These are phyloP conservation scores for Ormyrus thymus DNA, from an alignment of 2,888 invertebrate species.

Conservation along the genomic window DNA sequence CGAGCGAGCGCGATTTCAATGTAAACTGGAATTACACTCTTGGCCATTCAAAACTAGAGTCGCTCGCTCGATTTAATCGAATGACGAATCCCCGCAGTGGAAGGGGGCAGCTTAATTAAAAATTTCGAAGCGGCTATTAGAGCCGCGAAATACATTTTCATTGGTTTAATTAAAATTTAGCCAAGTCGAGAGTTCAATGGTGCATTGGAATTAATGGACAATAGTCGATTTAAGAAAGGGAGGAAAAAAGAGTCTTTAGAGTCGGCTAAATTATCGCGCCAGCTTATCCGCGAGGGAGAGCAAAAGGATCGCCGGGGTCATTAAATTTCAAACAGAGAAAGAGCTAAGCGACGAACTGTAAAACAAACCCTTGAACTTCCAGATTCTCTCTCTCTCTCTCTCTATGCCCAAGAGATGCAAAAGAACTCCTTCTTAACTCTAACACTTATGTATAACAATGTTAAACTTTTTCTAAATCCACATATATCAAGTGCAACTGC, in stretches of 20 bases:
- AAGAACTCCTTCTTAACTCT: not conserved
- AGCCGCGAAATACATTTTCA: not conserved
- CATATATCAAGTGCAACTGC: no score
- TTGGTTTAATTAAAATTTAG: conserved; percentile 11
- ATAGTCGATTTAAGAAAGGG: conserved; percentile 30
- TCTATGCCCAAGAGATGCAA: not conserved
- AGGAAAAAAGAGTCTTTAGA: conserved; percentile 34
- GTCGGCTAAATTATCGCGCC: conserved; percentile 46
- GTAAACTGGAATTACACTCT: conserved; percentile 28
- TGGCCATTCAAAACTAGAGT: conserved; percentile 7
- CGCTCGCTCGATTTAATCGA: conserved; percentile 2
- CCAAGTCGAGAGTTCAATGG: no score
- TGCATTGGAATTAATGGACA: conserved; percentile 14
- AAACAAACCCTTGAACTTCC: conserved; percentile 43
- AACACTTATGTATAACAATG: no score
- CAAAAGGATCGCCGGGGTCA: conserved; percentile 43
- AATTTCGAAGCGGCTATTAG: not conserved
- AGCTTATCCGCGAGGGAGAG: conserved; percentile 41
- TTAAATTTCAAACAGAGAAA: conserved; percentile 49
- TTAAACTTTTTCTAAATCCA: no score
- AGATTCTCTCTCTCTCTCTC: conserved; percentile 22
- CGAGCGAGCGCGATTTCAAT: conserved; percentile 26
- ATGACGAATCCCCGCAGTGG: not conserved
- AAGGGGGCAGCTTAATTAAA: conserved; percentile 3
- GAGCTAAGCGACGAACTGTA: conserved; percentile 35